Percentiles rank a stretch among this genome's conserved stretches.
Conservation (phyloP, 2,113 vertebrate species). For the Microcebus lehilahytsara region DNA sequence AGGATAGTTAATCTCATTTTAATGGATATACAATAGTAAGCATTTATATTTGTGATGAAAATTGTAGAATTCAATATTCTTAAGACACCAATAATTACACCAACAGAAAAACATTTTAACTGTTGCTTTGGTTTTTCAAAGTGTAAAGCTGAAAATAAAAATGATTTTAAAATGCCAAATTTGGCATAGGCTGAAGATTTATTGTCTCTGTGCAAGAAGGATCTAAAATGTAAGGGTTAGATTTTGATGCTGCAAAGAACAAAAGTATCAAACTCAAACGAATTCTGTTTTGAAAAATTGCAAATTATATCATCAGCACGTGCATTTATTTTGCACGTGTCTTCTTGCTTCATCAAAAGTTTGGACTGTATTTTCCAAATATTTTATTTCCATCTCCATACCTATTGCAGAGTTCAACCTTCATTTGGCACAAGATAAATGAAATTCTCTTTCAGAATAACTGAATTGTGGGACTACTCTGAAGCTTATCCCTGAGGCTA, state of each 20-base stretch:
- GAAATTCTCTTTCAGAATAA: background rate
- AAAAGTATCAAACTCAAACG: background rate
- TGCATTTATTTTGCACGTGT: background rate
- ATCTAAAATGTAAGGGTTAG: background rate
- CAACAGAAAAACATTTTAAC: background rate
- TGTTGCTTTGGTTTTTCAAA: background rate
- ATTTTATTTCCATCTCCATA: background rate
- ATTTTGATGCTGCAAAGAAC: background rate
- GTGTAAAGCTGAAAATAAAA: constrained; percentile 20
- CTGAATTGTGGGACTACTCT: background rate
- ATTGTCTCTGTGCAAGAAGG: background rate
- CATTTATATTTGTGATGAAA: background rate
- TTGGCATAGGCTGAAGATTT: background rate
- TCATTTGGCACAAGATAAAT: background rate
- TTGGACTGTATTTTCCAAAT: background rate
- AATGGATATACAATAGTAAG: background rate
- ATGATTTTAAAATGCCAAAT: background rate
- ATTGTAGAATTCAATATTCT: background rate
- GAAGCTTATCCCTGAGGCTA: background rate
- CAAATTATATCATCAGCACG: background rate
- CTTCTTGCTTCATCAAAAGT: background rate
- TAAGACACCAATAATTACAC: constrained; percentile 32
- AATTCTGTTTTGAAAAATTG: background rate
- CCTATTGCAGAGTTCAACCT: background rate
- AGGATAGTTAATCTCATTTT: background rate